phyloP scores from a whole-genome alignment of 2,888 invertebrate species.

The Tolmerus cingulatus region DNA sequence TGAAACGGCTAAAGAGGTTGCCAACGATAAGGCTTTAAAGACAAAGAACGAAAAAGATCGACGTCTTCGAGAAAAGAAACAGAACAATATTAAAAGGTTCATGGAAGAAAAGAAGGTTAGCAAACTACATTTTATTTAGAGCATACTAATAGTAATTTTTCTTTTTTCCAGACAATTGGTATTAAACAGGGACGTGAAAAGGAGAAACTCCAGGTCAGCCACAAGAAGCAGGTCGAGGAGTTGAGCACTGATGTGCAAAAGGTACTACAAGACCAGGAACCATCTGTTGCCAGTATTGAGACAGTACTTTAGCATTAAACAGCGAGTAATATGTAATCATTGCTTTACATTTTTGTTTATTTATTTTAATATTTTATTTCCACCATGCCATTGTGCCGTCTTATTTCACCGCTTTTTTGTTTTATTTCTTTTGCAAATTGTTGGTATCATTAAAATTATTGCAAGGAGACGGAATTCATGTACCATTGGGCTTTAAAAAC shows the following conservation, averaged over 20 bases:
- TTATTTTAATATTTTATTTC: not conserved
- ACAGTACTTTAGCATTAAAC: conserved; percentile 59
- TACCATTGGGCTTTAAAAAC: not conserved
- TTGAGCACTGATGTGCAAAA: conserved; percentile 87
- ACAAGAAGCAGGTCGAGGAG: conserved; percentile 91
- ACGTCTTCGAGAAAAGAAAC: conserved; percentile 91
- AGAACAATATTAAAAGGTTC: conserved; percentile 97
- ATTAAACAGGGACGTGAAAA: conserved; percentile 92
- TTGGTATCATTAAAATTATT: not conserved
- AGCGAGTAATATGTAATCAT: conserved; percentile 36
- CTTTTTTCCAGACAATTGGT: conserved; percentile 69
- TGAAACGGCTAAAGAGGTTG: conserved; percentile 95
- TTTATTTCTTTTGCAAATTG: conserved; percentile 36
- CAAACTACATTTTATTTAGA: not conserved
- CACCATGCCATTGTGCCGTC: not conserved
- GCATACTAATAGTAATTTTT: conserved; percentile 44
- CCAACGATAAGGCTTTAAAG: conserved; percentile 94
- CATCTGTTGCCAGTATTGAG: conserved; percentile 55
- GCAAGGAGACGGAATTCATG: not conserved
- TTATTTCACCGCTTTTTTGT: conserved; percentile 46
- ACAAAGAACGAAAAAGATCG: conserved; percentile 97
- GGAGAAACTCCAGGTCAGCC: conserved; percentile 89
- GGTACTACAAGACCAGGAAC: conserved; percentile 65
- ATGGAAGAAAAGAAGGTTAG: conserved; percentile 88
- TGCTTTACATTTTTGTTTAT: conserved; percentile 21